Evolutionary conservation across 1,140 invertebrate genomes (phyloP), one percentile per base, ranked within the genome.

Genomic region (Dendroctonus valens): DNA sequence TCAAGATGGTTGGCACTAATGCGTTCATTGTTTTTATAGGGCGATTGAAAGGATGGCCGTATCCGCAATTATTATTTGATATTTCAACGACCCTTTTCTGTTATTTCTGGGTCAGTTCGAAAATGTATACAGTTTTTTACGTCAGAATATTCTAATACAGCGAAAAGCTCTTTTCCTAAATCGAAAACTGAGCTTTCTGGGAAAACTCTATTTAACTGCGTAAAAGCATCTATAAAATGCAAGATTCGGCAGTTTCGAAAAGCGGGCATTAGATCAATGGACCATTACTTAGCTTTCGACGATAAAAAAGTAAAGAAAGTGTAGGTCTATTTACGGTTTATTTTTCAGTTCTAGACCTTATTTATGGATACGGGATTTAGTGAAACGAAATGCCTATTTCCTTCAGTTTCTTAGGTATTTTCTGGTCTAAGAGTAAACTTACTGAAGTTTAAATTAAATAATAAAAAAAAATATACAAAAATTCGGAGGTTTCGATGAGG

Each of bases 191-290:
- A 48, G 57, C 42, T 14, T 59, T 46, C 44, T 39, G 11, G 53
- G 53, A 63, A 63, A 63, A 63, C 37, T 52, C 51, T 63, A 63
- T 63, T 63, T 63, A 63, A 41, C 15, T 38, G 37, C 49, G 60
- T 52, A 41, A 51, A 61, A 61, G 48, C 37, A 50, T 61, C 60
- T 53, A 61, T 63, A 63, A 63, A 63, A 53, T 63, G 48, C 40
- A 63, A 41, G 50, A 60, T 60, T 60, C 46, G 37, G 59, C 26
- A 50, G 44, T 49, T 60, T 63, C 37, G 7, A 50, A 38, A 8
- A 38, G 8, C 7, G 39, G 7, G 9, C 49, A 40, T 61, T 51
- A 51, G 59, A 59, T 61, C 59, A 61, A 50, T 61, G 59, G 59
- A 50, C 48, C 59, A 51, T 61, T 61, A 49, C 59, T 61, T 51